These are phyloP conservation scores for Pempheris klunzingeri DNA, from an alignment of 2,797 vertebrate genomes.

Conservation along the genomic window DNA sequence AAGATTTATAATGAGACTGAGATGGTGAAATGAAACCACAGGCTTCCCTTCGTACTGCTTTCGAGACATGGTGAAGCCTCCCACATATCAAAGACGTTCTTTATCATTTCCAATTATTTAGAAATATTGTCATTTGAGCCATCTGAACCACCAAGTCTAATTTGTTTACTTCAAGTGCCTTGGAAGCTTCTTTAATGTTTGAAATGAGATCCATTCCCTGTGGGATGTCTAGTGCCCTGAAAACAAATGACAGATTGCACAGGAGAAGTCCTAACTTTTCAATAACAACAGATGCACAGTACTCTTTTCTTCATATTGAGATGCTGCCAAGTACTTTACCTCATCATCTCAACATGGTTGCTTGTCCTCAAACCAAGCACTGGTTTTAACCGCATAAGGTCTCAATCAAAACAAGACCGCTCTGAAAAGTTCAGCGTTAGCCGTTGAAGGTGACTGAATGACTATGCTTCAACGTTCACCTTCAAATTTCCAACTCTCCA, in stretches of 20 bases:
- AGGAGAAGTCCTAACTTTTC: constrained; percentile 58
- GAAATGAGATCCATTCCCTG: constrained; percentile 56
- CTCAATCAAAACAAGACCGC: constrained; percentile 34
- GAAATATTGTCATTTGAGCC: constrained; percentile 76
- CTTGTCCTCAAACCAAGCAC: constrained; percentile 29
- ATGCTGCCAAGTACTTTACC: constrained; percentile 36
- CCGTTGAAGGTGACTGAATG: constrained; percentile 54
- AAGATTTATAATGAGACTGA: constrained; percentile 82
- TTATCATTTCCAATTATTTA: constrained; percentile 78
- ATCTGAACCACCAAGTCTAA: constrained; percentile 73
- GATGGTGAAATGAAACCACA: constrained; percentile 62
- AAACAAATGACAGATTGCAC: constrained; percentile 64
- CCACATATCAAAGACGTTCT: constrained; percentile 72
- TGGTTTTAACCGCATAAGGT: constrained; percentile 42
- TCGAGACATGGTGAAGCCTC: constrained; percentile 59
- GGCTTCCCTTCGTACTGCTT: constrained; percentile 54
- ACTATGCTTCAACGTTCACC: constrained; percentile 44
- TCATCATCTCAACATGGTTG: constrained; percentile 30
- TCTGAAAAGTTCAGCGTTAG: constrained; percentile 35
- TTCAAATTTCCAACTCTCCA: constrained; percentile 49
- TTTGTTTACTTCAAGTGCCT: constrained; percentile 76
- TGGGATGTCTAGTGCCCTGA: constrained; percentile 52
- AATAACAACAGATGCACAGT: constrained; percentile 49
- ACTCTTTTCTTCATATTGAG: constrained; percentile 37
- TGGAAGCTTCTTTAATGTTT: constrained; percentile 66